phyloP scores from a whole-genome alignment of 2,888 invertebrate genomes.

The Dorcus parallelipipedus region DNA sequence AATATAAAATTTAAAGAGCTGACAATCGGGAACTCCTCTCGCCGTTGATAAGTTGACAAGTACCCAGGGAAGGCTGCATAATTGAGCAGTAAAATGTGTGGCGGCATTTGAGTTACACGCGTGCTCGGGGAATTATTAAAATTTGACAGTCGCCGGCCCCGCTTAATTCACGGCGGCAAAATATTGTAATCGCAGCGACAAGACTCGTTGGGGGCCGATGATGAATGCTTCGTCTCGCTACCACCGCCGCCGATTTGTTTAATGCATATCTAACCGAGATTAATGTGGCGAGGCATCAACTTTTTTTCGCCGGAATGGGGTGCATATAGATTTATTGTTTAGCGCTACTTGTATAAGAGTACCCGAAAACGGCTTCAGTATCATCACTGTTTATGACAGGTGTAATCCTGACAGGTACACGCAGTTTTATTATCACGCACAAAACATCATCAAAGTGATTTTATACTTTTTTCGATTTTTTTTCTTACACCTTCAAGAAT shows the following conservation, averaged over 20 bases:
- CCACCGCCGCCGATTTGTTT: conserved; percentile 43
- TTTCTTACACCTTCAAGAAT: no score
- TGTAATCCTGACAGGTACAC: no score
- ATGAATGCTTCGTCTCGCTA: conserved; percentile 32
- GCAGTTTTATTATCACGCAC: no score
- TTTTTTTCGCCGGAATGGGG: conserved; percentile 25
- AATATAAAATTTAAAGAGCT: conserved; percentile 50
- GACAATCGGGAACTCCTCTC: conserved; percentile 39
- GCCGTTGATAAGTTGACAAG: conserved; percentile 45
- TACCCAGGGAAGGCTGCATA: conserved; percentile 43
- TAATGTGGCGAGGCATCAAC: conserved; percentile 40
- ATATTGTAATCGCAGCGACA: conserved; percentile 29
- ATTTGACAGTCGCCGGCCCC: conserved; percentile 38
- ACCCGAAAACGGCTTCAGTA: not conserved
- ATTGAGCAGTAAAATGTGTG: conserved; percentile 44
- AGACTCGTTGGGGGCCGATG: conserved; percentile 26
- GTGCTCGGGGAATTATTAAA: conserved; percentile 42
- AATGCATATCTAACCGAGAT: conserved; percentile 47
- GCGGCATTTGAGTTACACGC: conserved; percentile 38
- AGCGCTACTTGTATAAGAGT: conserved; percentile 7
- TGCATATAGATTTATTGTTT: conserved; percentile 32
- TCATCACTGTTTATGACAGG: no score
- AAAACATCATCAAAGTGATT: no score
- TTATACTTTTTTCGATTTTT: no score
- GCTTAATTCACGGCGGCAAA: conserved; percentile 28